Conservation (phyloP, 2,797 vertebrate genomes). For the Mormyrops boulengeri region DNA sequence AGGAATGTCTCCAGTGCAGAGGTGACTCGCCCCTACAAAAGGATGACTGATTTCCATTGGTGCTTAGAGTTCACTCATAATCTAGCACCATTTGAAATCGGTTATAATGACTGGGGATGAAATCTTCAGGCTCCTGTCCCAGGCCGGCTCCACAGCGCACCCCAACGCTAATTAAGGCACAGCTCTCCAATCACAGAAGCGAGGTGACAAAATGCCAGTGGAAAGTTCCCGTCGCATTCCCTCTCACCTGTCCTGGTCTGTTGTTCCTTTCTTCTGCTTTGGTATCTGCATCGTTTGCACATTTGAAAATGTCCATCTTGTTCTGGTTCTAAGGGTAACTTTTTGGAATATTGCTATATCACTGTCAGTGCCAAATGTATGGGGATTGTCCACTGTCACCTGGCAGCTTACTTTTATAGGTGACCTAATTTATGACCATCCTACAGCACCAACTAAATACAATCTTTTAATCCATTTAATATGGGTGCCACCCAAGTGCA, state of each 20-base stretch:
- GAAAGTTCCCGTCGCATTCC: background rate
- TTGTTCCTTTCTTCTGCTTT: background rate
- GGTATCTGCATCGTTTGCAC: background rate
- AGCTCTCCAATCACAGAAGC: too few species aligned
- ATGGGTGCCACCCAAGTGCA: background rate
- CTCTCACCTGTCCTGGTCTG: background rate
- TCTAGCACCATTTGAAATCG: constrained; percentile 99
- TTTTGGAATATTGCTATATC: background rate
- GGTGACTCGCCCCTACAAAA: constrained; percentile 67
- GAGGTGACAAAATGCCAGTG: too few species aligned
- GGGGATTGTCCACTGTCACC: background rate
- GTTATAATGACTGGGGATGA: constrained; percentile 95
- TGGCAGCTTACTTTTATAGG: background rate
- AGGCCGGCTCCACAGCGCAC: background rate
- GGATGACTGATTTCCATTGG: constrained; percentile 99
- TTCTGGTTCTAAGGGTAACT: background rate
- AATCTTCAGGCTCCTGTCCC: constrained; percentile 31
- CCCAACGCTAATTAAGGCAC: background rate
- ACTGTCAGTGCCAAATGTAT: background rate
- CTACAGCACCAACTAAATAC: background rate
- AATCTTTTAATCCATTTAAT: background rate
- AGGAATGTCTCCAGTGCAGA: background rate
- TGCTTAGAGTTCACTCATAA: constrained; percentile 86
- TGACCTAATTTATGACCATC: background rate
- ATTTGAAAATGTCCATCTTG: background rate